These are phyloP conservation scores for Anthoscopus minutus DNA, from an alignment of 2,113 vertebrate species.

Conservation along the genomic window DNA sequence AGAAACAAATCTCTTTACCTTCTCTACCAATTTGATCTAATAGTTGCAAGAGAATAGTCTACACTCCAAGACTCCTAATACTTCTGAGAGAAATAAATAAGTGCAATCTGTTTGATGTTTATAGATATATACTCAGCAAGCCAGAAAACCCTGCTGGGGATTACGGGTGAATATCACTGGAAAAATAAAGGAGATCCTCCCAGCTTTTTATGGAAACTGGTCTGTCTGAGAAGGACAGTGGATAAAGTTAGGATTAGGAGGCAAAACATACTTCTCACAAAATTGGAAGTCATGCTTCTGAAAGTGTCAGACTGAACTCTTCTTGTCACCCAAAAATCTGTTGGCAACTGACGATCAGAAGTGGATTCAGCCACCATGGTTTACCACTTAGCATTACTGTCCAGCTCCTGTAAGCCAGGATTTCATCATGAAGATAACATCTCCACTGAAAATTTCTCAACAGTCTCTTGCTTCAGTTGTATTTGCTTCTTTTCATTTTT, in stretches of 20 bases:
- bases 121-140: neutral
- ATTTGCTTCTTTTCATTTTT: neutral
- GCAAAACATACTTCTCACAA: neutral
- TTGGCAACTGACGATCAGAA: neutral
- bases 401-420: neutral
- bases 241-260: neutral
- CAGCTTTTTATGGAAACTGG: neutral
- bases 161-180: neutral
- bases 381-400: neutral
- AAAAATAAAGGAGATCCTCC: neutral
- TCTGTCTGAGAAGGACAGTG: neutral
- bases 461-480: neutral
- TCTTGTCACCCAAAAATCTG: neutral
- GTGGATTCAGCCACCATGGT: neutral
- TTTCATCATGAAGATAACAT: neutral
- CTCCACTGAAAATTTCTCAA: neutral
- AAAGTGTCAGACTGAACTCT: neutral
- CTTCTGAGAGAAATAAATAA: neutral
- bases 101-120: neutral
- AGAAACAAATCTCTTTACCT: neutral
- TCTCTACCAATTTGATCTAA: neutral
- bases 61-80: neutral
- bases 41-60: neutral
- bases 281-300: neutral
- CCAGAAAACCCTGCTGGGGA: neutral